These are phyloP conservation scores for Nesometra sesokonis DNA, from an alignment of 35 echinoderm and acorn worm genomes.

Conservation along the genomic window DNA sequence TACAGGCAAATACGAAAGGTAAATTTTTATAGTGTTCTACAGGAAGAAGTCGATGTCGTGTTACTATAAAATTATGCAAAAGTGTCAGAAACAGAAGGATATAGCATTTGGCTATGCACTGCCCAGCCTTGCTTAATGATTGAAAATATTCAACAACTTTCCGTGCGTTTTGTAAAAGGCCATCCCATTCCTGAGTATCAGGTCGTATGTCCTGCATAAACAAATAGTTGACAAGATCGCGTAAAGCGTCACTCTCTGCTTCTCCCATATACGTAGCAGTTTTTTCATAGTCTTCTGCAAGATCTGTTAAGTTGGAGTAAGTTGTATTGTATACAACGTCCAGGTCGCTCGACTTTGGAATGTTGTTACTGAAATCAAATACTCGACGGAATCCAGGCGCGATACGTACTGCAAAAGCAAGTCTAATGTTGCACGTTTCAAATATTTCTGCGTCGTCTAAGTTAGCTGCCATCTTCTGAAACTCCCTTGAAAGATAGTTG, in stretches of 20 bases:
- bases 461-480: neutral
- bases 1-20: neutral
- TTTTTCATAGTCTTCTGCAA: neutral
- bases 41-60: neutral
- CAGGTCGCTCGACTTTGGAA: neutral
- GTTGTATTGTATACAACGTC: neutral
- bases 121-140: neutral
- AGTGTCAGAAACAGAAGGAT: neutral
- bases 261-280: neutral
- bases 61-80: neutral
- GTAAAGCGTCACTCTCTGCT: neutral
- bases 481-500: too few relatives aligned
- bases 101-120: neutral
- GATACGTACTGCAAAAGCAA: neutral
- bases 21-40: neutral
- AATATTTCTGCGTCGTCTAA: neutral
- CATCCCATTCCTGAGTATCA: neutral
- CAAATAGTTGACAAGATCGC: neutral
- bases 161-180: neutral
- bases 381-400: neutral
- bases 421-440: neutral
- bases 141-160: neutral
- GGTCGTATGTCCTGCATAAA: too few relatives aligned
- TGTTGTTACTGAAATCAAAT: neutral
- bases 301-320: neutral